Percentiles rank a stretch among this genome's conserved stretches.
Conservation (phyloP, 2,113 vertebrate species). For the Ia io region DNA sequence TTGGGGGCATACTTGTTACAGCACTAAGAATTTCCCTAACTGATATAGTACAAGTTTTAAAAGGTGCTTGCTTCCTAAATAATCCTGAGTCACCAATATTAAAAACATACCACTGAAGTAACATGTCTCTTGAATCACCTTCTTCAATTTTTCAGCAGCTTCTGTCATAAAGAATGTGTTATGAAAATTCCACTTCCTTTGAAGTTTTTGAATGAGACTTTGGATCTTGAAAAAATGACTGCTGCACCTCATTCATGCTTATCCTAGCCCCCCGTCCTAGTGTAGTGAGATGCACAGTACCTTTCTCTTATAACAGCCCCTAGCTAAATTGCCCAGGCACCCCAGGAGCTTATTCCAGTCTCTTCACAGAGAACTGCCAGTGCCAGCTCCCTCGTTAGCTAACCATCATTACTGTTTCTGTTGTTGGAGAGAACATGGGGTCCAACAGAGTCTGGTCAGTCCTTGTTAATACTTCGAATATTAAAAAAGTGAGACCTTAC, state of each 20-base stretch:
- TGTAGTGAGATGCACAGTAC: background rate
- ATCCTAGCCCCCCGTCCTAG: background rate
- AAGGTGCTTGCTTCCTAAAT: background rate
- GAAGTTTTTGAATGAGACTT: background rate
- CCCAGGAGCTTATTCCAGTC: background rate
- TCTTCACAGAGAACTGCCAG: background rate
- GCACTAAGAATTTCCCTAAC: background rate
- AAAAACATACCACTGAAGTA: background rate
- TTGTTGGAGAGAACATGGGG: background rate
- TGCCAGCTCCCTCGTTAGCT: background rate
- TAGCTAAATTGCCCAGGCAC: background rate
- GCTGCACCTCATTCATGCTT: background rate
- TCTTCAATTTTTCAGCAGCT: background rate
- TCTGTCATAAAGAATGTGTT: background rate
- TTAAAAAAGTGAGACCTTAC: background rate
- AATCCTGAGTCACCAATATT: background rate
- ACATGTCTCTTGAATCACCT: background rate
- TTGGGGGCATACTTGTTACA: background rate
- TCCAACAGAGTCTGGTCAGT: background rate
- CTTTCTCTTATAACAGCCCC: background rate
- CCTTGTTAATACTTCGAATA: background rate
- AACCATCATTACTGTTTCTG: background rate
- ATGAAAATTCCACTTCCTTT: background rate
- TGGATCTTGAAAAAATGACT: slow-evolving; percentile 13
- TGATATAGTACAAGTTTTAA: background rate